Evolutionary conservation across 1,140 invertebrate species (phyloP).

Genomic region (Apis laboriosa): DNA sequence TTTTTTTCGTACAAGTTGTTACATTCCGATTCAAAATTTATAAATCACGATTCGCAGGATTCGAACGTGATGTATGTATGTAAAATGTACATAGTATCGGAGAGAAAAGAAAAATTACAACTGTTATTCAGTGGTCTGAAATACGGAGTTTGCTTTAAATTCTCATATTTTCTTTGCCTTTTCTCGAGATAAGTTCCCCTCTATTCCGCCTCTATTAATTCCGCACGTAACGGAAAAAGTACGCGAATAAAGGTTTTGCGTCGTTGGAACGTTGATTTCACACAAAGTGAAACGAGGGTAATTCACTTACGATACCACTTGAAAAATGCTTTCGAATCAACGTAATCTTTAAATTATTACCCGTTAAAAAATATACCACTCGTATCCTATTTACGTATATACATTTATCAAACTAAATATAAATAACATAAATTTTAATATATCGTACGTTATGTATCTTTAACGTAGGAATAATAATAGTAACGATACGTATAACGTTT

Average conservation of each 20-base stretch:
- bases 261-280: neutral
- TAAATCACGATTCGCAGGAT: no score
- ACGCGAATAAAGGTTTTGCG: neutral
- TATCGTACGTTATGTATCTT: neutral
- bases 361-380: no score
- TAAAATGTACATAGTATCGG: neutral
- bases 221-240: conserved; percentile 15
- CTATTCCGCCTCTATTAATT: conserved; percentile 37
- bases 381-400: no score
- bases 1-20: no score
- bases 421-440: no score
- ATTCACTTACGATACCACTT: neutral
- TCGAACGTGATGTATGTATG: neutral
- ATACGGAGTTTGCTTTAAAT: conserved; percentile 39
- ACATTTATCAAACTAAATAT: no score
- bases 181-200: conserved; percentile 30
- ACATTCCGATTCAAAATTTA: no score
- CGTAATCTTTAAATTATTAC: neutral
- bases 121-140: neutral
- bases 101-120: conserved; percentile 27
- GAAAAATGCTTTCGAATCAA: neutral
- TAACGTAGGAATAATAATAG: no score
- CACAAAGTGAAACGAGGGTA: neutral
- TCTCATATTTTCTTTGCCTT: conserved; percentile 38
- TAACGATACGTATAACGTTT: neutral